These are phyloP conservation scores for Drosophila pegasa DNA, from an alignment of 2,888 invertebrate species.

Conservation along the genomic window DNA sequence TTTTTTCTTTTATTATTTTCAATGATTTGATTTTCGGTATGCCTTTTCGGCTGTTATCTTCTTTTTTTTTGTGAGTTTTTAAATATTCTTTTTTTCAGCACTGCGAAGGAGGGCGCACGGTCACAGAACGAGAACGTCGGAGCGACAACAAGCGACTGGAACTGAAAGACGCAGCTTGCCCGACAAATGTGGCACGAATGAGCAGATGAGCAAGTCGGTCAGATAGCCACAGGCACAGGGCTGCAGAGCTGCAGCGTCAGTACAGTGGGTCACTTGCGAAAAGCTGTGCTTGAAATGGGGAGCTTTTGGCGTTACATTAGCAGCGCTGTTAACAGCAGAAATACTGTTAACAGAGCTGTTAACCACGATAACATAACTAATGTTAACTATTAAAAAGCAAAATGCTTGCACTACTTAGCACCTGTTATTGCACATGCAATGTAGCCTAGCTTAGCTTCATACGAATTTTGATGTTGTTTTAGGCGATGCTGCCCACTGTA, in stretches of 20 bases:
- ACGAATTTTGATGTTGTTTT: neutral
- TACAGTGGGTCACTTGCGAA: neutral
- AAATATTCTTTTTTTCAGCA: constrained; percentile 9
- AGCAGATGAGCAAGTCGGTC: constrained; percentile 41
- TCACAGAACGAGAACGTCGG: constrained; percentile 44
- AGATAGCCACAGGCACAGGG: constrained; percentile 19
- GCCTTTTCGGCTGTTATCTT: constrained; percentile 30
- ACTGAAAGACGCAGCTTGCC: constrained; percentile 54
- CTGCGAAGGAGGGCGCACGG: constrained; percentile 44
- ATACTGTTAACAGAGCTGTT: neutral
- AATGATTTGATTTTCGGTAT: constrained; percentile 17
- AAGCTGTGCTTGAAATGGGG: too few relatives aligned
- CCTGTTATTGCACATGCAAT: neutral
- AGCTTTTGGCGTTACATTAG: neutral
- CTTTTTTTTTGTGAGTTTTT: constrained; percentile 8
- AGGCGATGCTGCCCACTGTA: neutral
- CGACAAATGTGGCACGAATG: constrained; percentile 67
- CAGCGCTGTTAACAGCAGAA: neutral
- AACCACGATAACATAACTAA: too few relatives aligned
- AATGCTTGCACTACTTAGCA: neutral
- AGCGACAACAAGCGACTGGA: constrained; percentile 64
- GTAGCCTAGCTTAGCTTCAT: neutral
- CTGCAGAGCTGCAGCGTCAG: constrained; percentile 7
- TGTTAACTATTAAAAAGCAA: too few relatives aligned
- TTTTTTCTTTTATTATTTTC: constrained; percentile 13